Percentiles rank a stretch among this genome's conserved stretches.
These are phyloP conservation scores for Macquaria australasica DNA, from an alignment of 2,113 vertebrate genomes.

Conservation along the genomic window DNA sequence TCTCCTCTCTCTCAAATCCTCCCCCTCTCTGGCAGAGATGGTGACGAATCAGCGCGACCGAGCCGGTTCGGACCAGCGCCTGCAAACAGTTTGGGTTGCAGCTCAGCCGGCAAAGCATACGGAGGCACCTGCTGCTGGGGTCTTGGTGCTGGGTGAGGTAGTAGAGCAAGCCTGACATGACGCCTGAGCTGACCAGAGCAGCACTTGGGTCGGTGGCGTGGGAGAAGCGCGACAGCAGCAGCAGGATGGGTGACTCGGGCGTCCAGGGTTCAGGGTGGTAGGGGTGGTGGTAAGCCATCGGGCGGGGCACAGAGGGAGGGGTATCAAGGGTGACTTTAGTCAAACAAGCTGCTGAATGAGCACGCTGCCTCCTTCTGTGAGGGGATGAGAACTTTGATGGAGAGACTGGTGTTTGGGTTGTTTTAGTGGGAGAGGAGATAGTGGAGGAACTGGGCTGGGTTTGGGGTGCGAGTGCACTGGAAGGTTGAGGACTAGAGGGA, in stretches of 20 bases:
- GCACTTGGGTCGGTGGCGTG: constrained; percentile 87
- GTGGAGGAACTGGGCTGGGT: constrained; percentile 18
- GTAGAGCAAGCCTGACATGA: constrained; percentile 84
- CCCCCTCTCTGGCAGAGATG: constrained; percentile 81
- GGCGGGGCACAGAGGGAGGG: constrained; percentile 69
- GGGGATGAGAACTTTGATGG: constrained; percentile 79
- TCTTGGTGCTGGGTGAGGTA: constrained; percentile 88
- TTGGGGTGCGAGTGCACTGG: not conserved
- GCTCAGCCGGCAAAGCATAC: constrained; percentile 88
- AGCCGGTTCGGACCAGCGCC: constrained; percentile 87
- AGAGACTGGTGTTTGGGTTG: constrained; percentile 53
- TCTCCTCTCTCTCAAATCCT: constrained; percentile 12
- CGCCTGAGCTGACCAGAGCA: constrained; percentile 80
- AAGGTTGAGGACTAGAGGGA: constrained; percentile 28
- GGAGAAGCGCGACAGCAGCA: constrained; percentile 92
- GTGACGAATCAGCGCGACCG: constrained; percentile 84
- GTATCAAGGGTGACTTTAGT: constrained; percentile 67
- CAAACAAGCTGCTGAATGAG: constrained; percentile 40
- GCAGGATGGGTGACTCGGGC: constrained; percentile 88
- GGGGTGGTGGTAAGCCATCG: constrained; percentile 75
- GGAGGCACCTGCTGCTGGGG: constrained; percentile 88
- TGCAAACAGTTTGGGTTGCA: constrained; percentile 92
- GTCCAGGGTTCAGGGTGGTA: constrained; percentile 89
- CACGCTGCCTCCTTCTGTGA: constrained; percentile 67
- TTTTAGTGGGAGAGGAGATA: constrained; percentile 49